Evolutionary conservation across 37 sponge, comb jelly and placozoan genomes (phyloP), one percentile per base, ranked within the genome.

Genomic region (Oopsacas minuta): DNA sequence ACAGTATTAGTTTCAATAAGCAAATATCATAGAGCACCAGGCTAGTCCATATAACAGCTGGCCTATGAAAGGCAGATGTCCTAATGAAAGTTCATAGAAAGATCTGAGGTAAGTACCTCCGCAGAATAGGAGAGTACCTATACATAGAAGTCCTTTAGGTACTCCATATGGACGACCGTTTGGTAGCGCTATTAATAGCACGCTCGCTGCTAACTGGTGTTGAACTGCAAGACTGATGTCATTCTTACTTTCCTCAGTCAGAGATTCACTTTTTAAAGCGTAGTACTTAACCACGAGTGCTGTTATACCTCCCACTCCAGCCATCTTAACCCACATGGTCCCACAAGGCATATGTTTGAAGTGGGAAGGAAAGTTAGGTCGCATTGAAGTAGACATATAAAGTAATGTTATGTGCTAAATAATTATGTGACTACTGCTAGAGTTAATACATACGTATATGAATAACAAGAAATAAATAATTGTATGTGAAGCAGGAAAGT

Each of bases 101-200:
- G 20, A 5, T 5, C 30, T 61, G 32, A 61, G 75, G 30, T 61
- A 61, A 3, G 30, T 20, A 10, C 75, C 75, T 61, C 75, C 75
- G 30, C 28, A 25, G 75, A 61, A 61, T 34, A 61, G 1, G 28
- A 61, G 20, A 12, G 75, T 61, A 3, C 75, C 75, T 3, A 61
- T 3, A 61, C 75, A 61, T 12, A 61, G 22, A 25, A 61, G 75
- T n/a, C 75, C 75, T n/a, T 61, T 61, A 5, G 75, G 75, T 25
- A 61, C 75, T 61, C 75, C 75, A 61, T 61, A 61, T 5, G 75
- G 75, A 61, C 75, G 75, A 3, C 28, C 30, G 30, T 61, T 61
- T 3, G 75, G 75, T 25, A 61, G 75, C 22, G 75, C 75, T 25
- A 61, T 34, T 10, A 61, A 32, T 34, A 61, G 75, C 3, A 61